Evolutionary conservation across 2,113 vertebrate species (phyloP).

Genomic region (Synchiropus splendidus): DNA sequence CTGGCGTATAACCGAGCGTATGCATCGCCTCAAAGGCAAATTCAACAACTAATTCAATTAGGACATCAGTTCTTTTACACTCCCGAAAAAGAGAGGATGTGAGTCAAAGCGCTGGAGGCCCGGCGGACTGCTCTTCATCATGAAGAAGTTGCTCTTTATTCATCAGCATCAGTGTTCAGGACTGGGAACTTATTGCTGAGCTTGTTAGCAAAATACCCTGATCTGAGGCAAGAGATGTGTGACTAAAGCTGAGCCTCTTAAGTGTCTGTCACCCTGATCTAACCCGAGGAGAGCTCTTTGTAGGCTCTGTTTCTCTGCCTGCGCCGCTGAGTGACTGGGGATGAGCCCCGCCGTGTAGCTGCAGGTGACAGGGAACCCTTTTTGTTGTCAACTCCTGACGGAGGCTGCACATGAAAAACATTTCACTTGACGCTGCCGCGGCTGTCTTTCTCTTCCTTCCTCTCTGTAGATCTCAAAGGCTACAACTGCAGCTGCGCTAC

Average conservation of each 20-base stretch:
- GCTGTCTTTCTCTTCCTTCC: slow-evolving; percentile 39
- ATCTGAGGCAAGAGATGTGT: slow-evolving; percentile 55
- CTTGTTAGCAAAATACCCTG: slow-evolving; percentile 65
- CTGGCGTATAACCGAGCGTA: slow-evolving; percentile 32
- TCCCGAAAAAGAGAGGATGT: slow-evolving; percentile 42
- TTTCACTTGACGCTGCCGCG: slow-evolving; percentile 27
- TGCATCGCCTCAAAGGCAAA: slow-evolving; percentile 38
- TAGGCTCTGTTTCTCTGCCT: slow-evolving; percentile 33
- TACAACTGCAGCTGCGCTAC: no score
- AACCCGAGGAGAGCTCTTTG: slow-evolving; percentile 55
- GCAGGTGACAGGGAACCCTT: slow-evolving; percentile 61
- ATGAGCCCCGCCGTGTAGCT: slow-evolving; percentile 48
- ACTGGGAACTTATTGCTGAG: slow-evolving; percentile 39
- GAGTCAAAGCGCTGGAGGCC: slow-evolving; percentile 45
- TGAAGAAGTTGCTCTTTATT: slow-evolving; percentile 42
- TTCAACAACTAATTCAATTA: slow-evolving; percentile 64
- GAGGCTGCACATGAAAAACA: slow-evolving; percentile 56
- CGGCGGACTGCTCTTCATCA: slow-evolving; percentile 42
- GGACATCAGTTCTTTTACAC: slow-evolving; percentile 36
- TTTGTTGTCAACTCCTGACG: slow-evolving; percentile 59
- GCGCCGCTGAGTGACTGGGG: slow-evolving; percentile 32
- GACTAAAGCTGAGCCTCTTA: slow-evolving; percentile 57
- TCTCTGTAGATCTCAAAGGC: slow-evolving; percentile 48
- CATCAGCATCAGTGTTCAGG: slow-evolving; percentile 29
- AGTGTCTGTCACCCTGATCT: slow-evolving; percentile 64